These are phyloP conservation scores for Acanthopleura granulata DNA, from an alignment of 2,888 invertebrate species.

Conservation along the genomic window DNA sequence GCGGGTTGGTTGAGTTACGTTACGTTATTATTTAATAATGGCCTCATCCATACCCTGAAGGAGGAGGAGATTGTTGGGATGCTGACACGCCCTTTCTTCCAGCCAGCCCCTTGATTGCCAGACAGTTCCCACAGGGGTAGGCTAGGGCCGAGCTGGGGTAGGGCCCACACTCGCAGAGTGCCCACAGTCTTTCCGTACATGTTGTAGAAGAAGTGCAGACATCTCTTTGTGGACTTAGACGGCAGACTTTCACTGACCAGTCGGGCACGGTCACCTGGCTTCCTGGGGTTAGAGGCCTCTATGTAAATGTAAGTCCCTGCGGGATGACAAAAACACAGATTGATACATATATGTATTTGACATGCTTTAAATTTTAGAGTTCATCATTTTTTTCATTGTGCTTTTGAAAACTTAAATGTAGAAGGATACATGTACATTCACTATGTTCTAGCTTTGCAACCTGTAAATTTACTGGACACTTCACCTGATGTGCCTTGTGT, in stretches of 20 bases:
- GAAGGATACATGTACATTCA: too few species aligned
- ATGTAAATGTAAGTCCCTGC: slow-evolving; percentile 56
- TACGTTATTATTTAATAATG: too few species aligned
- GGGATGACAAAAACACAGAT: neutral
- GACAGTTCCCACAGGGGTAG: slow-evolving; percentile 48
- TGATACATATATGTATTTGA: too few species aligned
- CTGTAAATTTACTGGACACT: too few species aligned
- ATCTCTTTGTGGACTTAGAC: slow-evolving; percentile 24
- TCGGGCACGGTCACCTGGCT: slow-evolving; percentile 37
- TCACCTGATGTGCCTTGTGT: slow-evolving; percentile 41
- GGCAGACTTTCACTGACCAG: neutral
- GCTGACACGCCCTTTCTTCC: slow-evolving; percentile 38
- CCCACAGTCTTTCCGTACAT: slow-evolving; percentile 58
- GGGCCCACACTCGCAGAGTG: slow-evolving; percentile 34
- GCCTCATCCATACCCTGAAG: neutral
- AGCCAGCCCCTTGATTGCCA: slow-evolving; percentile 38
- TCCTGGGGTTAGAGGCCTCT: slow-evolving; percentile 49
- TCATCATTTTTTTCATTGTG: too few species aligned
- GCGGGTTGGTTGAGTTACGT: too few species aligned
- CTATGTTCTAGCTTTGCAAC: too few species aligned
- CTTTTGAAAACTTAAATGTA: too few species aligned
- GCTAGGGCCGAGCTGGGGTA: neutral
- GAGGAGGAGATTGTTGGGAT: slow-evolving; percentile 22
- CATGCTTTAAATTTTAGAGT: too few species aligned
- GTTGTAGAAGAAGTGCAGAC: slow-evolving; percentile 61